A percentile compares a stretch with the other conserved stretches of the same genome.
phyloP scores from a whole-genome alignment of 2,797 vertebrate genomes.

The Lateolabrax maculatus region DNA sequence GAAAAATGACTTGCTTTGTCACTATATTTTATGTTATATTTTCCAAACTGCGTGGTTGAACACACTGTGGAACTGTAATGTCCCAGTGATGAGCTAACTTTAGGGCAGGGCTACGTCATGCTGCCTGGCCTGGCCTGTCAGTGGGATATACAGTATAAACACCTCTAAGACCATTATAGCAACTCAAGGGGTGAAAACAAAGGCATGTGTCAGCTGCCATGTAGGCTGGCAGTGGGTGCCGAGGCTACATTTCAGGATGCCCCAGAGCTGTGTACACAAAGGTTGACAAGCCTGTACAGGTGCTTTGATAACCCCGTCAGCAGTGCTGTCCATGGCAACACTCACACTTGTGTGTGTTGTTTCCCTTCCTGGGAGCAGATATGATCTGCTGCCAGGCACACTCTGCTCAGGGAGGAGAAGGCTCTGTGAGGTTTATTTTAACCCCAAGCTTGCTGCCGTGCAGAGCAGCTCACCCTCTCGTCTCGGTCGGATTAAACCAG shows the following conservation, averaged over 20 bases:
- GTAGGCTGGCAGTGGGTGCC: not conserved
- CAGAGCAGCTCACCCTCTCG: slow-evolving; percentile 14
- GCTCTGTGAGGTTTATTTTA: slow-evolving; percentile 23
- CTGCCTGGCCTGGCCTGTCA: not conserved
- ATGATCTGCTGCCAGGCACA: slow-evolving; percentile 41
- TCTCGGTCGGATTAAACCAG: slow-evolving; percentile 39
- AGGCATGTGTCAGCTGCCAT: not conserved
- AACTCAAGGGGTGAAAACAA: slow-evolving; percentile 14
- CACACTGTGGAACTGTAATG: not conserved
- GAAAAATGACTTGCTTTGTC: not conserved
- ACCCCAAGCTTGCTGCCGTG: not conserved
- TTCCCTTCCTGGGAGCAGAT: slow-evolving; percentile 33
- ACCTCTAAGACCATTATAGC: slow-evolving; percentile 12
- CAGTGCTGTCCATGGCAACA: slow-evolving; percentile 15
- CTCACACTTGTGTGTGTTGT: slow-evolving; percentile 11
- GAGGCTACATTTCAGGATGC: not conserved
- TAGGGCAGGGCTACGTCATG: slow-evolving; percentile 1
- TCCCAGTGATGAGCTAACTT: not conserved
- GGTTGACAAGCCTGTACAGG: slow-evolving; percentile 32
- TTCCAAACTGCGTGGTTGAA: not conserved
- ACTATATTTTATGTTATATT: not conserved
- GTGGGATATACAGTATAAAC: slow-evolving; percentile 15
- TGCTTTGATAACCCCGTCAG: slow-evolving; percentile 44
- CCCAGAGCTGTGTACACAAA: slow-evolving; percentile 7
- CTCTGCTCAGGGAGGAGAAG: slow-evolving; percentile 33